A percentile compares a stretch with the other conserved stretches of the same genome.
Conservation (phyloP, 2,888 invertebrate species). For the Lepidonotus clava region DNA sequence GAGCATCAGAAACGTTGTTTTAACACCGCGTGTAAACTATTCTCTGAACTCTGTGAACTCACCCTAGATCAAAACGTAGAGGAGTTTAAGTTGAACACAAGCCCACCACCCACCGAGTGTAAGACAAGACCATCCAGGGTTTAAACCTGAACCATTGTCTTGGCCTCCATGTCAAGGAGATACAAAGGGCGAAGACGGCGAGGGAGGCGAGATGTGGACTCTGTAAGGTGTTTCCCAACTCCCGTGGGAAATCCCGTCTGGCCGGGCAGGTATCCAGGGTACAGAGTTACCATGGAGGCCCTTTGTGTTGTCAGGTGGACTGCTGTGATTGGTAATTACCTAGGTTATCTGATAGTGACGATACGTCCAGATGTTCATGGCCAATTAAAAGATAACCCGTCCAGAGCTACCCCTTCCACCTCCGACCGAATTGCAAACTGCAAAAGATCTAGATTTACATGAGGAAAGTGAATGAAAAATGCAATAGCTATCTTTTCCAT, state of each 20-base stretch:
- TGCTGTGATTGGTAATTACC: conserved; percentile 22
- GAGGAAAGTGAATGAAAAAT: neutral
- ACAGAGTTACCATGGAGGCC: neutral
- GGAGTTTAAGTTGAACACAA: too few species aligned
- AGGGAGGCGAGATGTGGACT: neutral
- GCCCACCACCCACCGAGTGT: too few species aligned
- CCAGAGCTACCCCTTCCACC: neutral
- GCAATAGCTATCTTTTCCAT: neutral
- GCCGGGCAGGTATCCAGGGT: neutral
- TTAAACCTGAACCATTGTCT: too few species aligned
- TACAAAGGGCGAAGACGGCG: neutral
- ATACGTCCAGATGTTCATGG: neutral
- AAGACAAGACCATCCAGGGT: too few species aligned
- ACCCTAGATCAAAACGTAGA: too few species aligned
- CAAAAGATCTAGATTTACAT: too few species aligned
- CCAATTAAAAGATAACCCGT: neutral
- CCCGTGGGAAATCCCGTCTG: neutral
- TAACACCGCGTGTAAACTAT: too few species aligned
- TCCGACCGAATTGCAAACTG: too few species aligned
- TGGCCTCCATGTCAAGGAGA: neutral
- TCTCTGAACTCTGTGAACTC: too few species aligned
- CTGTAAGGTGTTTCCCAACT: neutral
- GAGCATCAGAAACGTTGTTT: too few species aligned
- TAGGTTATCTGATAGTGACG: neutral
- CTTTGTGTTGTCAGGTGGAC: neutral